These are phyloP conservation scores for Tiliacea aurago DNA, from an alignment of 2,888 invertebrate genomes.

Conservation along the genomic window DNA sequence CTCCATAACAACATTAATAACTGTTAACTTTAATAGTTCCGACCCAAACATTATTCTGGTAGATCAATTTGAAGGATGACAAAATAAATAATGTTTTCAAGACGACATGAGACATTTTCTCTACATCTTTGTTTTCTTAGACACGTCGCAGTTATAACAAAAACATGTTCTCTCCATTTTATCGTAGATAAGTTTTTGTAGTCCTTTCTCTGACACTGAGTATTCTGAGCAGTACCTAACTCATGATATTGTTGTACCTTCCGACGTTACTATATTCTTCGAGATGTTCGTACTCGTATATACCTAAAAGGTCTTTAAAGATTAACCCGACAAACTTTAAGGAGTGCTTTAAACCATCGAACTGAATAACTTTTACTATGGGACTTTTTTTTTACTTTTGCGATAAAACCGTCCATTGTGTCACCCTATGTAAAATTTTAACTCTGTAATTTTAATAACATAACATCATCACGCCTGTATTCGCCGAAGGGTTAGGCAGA, in stretches of 20 bases:
- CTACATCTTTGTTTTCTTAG: background rate
- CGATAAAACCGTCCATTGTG: no score
- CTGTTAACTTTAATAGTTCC: background rate
- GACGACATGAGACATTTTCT: slow-evolving; percentile 14
- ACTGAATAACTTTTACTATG: no score
- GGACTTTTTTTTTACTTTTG: no score
- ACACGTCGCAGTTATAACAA: background rate
- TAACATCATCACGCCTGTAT: no score
- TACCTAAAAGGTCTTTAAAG: no score
- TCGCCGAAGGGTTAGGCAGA: no score
- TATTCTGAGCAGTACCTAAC: background rate
- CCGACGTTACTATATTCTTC: no score
- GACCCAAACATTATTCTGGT: background rate
- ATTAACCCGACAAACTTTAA: no score
- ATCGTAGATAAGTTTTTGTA: background rate
- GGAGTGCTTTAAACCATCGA: no score
- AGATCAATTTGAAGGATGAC: slow-evolving; percentile 26
- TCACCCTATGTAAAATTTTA: no score
- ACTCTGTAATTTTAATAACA: no score
- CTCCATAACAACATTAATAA: background rate
- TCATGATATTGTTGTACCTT: background rate
- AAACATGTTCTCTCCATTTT: background rate
- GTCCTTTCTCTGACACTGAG: slow-evolving; percentile 3
- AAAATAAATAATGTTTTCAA: background rate
- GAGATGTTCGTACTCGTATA: no score